These are phyloP conservation scores for Aurelia sp. DNA, from an alignment of 30 jellyfish, hydroid and myxozoan species.

Conservation along the genomic window DNA sequence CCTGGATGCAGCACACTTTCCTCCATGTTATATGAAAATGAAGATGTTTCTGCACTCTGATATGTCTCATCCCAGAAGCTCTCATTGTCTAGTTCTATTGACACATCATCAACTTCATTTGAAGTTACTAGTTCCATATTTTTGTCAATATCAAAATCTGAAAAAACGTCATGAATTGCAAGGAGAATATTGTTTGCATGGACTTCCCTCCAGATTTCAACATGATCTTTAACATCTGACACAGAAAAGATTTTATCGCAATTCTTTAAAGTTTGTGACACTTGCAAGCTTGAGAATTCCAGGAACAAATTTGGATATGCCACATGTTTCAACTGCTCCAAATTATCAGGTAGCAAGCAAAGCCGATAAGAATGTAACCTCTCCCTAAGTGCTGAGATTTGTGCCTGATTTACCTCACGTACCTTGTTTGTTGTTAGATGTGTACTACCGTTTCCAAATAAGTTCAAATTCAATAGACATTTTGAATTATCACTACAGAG, in stretches of 20 bases:
- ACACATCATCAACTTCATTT: no score
- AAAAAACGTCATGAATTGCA: neutral
- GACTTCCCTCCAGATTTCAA: constrained; percentile 13
- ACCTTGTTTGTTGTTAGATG: neutral
- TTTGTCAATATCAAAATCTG: constrained; percentile 10
- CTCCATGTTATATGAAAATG: no score
- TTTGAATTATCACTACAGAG: no score
- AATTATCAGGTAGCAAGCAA: constrained; percentile 4
- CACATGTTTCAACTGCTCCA: neutral
- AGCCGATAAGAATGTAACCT: no score
- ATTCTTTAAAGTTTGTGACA: neutral
- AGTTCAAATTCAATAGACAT: neutral
- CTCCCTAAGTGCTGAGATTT: no score
- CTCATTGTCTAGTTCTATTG: no score
- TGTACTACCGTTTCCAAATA: neutral
- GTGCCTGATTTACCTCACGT: no score
- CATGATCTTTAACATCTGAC: constrained; percentile 9
- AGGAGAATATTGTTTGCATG: constrained; percentile 25
- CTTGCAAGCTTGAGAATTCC: constrained; percentile 10
- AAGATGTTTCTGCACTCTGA: no score
- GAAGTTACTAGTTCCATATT: no score
- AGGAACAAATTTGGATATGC: constrained; percentile 24
- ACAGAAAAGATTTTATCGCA: constrained; percentile 10
- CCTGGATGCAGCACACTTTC: no score
- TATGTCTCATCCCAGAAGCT: no score